A percentile compares a stretch with the other conserved stretches of the same genome.
Evolutionary conservation across 2,113 vertebrate species (phyloP).

Genomic region (Electrona antarctica): DNA sequence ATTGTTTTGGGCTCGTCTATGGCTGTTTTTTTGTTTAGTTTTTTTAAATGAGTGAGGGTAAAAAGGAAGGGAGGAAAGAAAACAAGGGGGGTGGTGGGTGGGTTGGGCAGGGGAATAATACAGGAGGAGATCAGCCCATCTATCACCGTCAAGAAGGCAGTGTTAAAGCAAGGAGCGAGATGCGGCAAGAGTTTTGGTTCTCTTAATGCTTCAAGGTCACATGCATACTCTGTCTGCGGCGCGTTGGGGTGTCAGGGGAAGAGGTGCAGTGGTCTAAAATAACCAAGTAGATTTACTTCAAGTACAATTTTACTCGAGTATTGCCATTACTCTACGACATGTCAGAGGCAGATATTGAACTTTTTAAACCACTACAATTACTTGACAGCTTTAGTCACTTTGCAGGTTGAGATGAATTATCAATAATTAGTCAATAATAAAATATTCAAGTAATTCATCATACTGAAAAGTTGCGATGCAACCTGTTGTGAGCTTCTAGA

Average conservation of each 20-base stretch:
- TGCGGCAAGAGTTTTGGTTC: slow-evolving; percentile 41
- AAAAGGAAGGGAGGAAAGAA: not conserved
- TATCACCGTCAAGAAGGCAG: slow-evolving; percentile 58
- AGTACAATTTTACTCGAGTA: too few relatives aligned
- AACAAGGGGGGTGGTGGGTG: not conserved
- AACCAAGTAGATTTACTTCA: too few relatives aligned
- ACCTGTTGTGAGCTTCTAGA: too few relatives aligned
- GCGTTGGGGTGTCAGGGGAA: not conserved
- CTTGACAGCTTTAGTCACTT: too few relatives aligned
- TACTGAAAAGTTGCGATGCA: too few relatives aligned
- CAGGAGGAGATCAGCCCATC: slow-evolving; percentile 61
- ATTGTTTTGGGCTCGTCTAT: slow-evolving; percentile 12
- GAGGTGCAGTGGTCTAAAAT: not conserved
- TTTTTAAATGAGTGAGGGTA: slow-evolving; percentile 15
- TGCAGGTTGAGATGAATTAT: too few relatives aligned
- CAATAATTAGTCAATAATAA: too few relatives aligned
- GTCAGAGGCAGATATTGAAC: too few relatives aligned
- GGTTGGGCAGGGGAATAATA: slow-evolving; percentile 30
- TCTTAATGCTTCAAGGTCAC: slow-evolving; percentile 64
- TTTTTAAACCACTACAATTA: too few relatives aligned
- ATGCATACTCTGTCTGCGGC: slow-evolving; percentile 8
- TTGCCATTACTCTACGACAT: too few relatives aligned
- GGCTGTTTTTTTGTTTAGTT: slow-evolving; percentile 7
- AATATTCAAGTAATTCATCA: too few relatives aligned
- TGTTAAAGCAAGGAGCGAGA: slow-evolving; percentile 56